Evolutionary conservation across 2,113 vertebrate genomes (phyloP).

Genomic region (Pelodiscus sinensis): DNA sequence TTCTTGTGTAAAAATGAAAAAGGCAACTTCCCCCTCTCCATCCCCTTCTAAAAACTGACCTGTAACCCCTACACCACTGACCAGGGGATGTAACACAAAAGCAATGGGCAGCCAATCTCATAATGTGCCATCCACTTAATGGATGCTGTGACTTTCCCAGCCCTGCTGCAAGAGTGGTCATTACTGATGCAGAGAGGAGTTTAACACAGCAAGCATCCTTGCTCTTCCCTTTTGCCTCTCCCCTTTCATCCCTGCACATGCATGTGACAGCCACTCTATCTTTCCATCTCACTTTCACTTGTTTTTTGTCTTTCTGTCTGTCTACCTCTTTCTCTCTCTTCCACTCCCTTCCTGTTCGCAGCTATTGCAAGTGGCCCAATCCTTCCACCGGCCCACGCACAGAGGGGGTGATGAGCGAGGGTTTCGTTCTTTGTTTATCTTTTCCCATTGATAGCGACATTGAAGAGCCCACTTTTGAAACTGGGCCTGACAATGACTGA

Average conservation of each 20-base stretch:
- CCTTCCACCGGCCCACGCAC: not conserved
- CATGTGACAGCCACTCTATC: not conserved
- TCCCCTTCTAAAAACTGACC: not conserved
- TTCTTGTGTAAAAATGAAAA: not conserved
- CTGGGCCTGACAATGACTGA: not conserved
- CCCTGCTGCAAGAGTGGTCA: too few species aligned
- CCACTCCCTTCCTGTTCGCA: not conserved
- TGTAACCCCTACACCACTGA: accelerated
- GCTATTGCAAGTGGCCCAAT: not conserved
- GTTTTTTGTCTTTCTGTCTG: not conserved
- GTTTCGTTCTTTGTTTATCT: not conserved
- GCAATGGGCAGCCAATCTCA: not conserved
- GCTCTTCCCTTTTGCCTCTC: too few species aligned
- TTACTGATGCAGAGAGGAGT: not conserved
- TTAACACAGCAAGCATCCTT: not conserved
- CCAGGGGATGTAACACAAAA: accelerated
- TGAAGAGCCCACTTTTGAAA: not conserved
- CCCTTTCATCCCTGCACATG: not conserved
- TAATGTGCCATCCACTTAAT: not conserved
- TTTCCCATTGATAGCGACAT: not conserved
- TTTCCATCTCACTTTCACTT: accelerated
- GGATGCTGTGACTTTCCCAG: not conserved
- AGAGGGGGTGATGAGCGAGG: not conserved
- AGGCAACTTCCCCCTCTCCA: not conserved
- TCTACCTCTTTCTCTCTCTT: not conserved